Base-by-base conservation (phyloP, 2,113 vertebrate genomes). In the Cepphus grylle region DNA sequence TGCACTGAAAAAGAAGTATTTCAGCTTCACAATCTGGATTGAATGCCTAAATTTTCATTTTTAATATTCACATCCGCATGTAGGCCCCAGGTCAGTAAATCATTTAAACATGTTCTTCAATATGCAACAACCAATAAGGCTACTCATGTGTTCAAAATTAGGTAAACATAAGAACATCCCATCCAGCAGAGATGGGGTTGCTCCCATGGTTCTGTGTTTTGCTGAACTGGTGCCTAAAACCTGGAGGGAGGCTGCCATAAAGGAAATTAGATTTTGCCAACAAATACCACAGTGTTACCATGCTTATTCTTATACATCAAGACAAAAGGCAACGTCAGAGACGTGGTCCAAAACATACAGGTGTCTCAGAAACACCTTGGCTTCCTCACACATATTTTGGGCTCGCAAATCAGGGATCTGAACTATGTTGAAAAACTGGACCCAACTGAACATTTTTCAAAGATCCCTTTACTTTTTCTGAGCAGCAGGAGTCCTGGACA, bases 31-130 rank as follows among this genome's bases (percentile, higher is more conserved):
- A 61, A 17, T 38, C 65, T 53, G 45, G 36, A 77, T 14, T 49
- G 32, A 45, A 72, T 80, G 62, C 56, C 49, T 72, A 18, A 36
- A 71, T 92, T 92, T 88, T 78, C 36, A 36, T 86, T 92, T 94
- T 92, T 72, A 82, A 87, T 94, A 79, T 32, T 76, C 88, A 76
- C 77, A 95, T 89, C 84, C 81, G 81, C 73, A 49, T 21, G 36
- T 18, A 73, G 52, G 53, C 80, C 52, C 19, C 29, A 40, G 45
- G 78, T 62, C 81, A 79, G 83, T 49, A 89, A 94, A 91, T 93
- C 81, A 72, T 85, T 94, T 85, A 94, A 89, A 69, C 1, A 2
- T 36, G 40, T 30, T 29, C 45, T 89, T 93, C 49, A 76, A 79
- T 58, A 72, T 9, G 15, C 49, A 95, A 8, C 58, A 91, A 76